These are phyloP conservation scores for Microctonus aethiopoides DNA, from an alignment of 2,888 invertebrate genomes.

Conservation along the genomic window DNA sequence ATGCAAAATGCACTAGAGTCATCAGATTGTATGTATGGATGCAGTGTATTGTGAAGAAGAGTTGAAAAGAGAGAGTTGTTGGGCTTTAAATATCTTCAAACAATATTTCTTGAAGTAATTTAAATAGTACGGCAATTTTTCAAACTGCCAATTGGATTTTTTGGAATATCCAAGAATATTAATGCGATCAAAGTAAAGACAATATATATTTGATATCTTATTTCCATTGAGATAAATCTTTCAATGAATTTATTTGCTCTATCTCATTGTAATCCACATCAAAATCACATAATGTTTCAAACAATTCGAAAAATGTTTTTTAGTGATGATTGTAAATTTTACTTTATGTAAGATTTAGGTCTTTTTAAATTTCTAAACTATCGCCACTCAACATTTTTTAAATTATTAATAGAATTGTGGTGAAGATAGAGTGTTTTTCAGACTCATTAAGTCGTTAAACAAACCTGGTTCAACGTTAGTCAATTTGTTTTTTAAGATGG, in stretches of 20 bases:
- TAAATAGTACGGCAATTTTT: constrained; percentile 53
- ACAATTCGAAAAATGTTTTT: constrained; percentile 61
- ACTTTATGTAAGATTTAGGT: constrained; percentile 65
- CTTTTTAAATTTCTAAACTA: constrained; percentile 62
- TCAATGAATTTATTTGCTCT: constrained; percentile 59
- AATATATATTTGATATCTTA: constrained; percentile 32
- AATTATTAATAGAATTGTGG: constrained; percentile 42
- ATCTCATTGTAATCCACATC: constrained; percentile 66
- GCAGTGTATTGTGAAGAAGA: background rate
- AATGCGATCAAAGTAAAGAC: constrained; percentile 30
- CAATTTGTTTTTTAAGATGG: constrained; percentile 37
- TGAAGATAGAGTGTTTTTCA: constrained; percentile 42
- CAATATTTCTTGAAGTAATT: constrained; percentile 40
- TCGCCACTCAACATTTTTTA: constrained; percentile 61
- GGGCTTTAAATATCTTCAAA: constrained; percentile 33
- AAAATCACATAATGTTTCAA: constrained; percentile 60
- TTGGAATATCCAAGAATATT: constrained; percentile 43
- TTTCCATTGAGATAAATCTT: constrained; percentile 54
- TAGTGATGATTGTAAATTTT: constrained; percentile 61
- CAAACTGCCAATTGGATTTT: constrained; percentile 62
- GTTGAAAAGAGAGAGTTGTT: no score
- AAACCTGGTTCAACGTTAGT: constrained; percentile 32
- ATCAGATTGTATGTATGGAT: background rate
- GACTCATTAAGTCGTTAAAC: constrained; percentile 39
- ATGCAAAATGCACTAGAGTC: background rate